Percentiles rank a stretch among this genome's conserved stretches.
Evolutionary conservation across 2,888 invertebrate genomes (phyloP).

Genomic region (Watsonalla binaria): DNA sequence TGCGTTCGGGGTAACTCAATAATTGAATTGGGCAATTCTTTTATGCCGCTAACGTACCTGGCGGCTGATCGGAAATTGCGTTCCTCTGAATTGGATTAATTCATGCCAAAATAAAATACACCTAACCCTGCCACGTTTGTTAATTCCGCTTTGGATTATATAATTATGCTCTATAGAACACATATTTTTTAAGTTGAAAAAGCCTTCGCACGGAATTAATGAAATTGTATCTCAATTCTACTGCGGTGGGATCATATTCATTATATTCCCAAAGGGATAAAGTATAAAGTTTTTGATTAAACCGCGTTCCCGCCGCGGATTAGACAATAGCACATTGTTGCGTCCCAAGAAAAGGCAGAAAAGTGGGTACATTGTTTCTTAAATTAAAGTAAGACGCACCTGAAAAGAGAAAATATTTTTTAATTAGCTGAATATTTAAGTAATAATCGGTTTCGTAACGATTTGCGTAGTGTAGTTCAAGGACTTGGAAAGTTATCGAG

Average conservation of each 20-base stretch:
- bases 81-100: neutral
- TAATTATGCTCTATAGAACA: neutral
- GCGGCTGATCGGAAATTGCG: neutral
- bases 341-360: constrained; percentile 10
- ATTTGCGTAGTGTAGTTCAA: no score
- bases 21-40: neutral
- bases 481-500: no score
- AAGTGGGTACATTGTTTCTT: neutral
- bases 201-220: neutral
- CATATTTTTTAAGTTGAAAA: no score
- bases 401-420: neutral
- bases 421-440: neutral
- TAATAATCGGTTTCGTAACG: neutral
- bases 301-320: constrained; percentile 11
- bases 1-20: neutral
- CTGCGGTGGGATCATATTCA: neutral
- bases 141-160: neutral
- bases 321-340: constrained; percentile 34
- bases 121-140: neutral
- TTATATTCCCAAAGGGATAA: neutral
- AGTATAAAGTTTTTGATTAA: constrained; percentile 1
- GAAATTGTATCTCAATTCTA: neutral
- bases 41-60: neutral
- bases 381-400: neutral
- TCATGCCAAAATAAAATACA: neutral